Conservation (phyloP, 2,113 vertebrate genomes). For the Colius striatus region DNA sequence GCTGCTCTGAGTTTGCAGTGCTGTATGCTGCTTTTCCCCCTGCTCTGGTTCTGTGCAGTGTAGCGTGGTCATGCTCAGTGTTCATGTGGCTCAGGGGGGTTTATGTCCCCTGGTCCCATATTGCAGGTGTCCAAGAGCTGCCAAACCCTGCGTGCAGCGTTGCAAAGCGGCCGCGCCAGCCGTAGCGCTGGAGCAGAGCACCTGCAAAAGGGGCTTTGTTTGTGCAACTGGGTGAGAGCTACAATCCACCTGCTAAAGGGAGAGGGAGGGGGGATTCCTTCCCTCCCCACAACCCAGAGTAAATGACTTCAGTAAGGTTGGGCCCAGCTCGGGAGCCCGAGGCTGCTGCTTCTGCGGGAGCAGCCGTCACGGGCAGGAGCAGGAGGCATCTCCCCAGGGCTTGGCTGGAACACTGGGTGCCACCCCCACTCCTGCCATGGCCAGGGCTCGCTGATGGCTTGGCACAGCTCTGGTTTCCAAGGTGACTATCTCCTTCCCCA, state of each 20-base stretch:
- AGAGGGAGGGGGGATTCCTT: background rate
- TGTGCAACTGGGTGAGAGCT: accelerated
- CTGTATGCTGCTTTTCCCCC: accelerated
- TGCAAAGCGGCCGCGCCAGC: background rate
- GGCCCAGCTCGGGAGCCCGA: accelerated
- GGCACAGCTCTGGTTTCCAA: slow-evolving; percentile 13
- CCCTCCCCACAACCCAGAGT: no score
- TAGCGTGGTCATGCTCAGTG: accelerated
- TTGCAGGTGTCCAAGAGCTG: accelerated
- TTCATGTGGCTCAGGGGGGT: background rate
- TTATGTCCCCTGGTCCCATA: accelerated
- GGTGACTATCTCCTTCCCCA: slow-evolving; percentile 39
- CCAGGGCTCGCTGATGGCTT: accelerated
- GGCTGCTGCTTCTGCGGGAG: background rate
- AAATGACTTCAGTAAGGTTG: background rate
- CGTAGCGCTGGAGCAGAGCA: background rate
- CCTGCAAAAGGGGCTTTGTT: accelerated
- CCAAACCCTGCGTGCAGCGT: accelerated
- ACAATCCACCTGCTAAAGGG: accelerated
- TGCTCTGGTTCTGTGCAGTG: accelerated
- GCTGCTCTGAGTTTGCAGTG: accelerated
- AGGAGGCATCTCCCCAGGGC: no score
- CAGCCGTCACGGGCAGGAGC: background rate
- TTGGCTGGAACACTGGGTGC: no score
- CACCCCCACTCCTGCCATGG: no score